Evolutionary conservation across 1,140 invertebrate genomes (phyloP).

Genomic region (Diachasmimorpha longicaudata): DNA sequence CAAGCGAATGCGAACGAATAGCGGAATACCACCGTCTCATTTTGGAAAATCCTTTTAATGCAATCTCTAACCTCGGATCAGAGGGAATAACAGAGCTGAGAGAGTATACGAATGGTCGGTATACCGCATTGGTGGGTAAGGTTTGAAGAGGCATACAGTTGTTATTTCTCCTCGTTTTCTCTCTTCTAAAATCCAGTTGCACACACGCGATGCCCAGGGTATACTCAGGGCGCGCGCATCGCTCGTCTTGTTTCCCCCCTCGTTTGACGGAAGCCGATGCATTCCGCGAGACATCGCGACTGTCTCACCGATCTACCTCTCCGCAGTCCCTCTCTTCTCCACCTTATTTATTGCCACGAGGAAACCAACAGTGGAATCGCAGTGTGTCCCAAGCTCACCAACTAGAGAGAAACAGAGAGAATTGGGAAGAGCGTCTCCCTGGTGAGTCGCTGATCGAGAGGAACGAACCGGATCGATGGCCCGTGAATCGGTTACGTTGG

Average conservation of each 20-base stretch:
- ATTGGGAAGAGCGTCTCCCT: not conserved
- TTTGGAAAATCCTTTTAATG: not conserved
- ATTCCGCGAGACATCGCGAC: constrained; percentile 56
- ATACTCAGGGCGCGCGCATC: constrained; percentile 4
- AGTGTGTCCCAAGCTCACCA: not conserved
- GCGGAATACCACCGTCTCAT: not conserved
- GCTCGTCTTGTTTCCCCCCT: constrained; percentile 17
- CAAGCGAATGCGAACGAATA: not conserved
- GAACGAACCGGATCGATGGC: not conserved
- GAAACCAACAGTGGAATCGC: constrained; percentile 28
- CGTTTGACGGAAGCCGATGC: constrained; percentile 55
- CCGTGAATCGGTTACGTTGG: not conserved
- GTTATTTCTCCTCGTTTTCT: not conserved
- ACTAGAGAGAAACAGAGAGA: not conserved
- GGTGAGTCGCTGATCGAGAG: not conserved
- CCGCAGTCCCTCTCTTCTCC: constrained; percentile 28
- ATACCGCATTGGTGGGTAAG: not conserved
- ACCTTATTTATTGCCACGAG: constrained; percentile 57
- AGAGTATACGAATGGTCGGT: not conserved
- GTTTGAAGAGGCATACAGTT: not conserved
- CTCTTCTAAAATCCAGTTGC: not conserved
- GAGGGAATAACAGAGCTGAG: not conserved
- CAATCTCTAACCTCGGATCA: not conserved
- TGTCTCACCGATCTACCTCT: constrained; percentile 45
- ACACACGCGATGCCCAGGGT: not conserved